phyloP scores from a whole-genome alignment of 1,140 invertebrate genomes.

The Conus betulinus region DNA sequence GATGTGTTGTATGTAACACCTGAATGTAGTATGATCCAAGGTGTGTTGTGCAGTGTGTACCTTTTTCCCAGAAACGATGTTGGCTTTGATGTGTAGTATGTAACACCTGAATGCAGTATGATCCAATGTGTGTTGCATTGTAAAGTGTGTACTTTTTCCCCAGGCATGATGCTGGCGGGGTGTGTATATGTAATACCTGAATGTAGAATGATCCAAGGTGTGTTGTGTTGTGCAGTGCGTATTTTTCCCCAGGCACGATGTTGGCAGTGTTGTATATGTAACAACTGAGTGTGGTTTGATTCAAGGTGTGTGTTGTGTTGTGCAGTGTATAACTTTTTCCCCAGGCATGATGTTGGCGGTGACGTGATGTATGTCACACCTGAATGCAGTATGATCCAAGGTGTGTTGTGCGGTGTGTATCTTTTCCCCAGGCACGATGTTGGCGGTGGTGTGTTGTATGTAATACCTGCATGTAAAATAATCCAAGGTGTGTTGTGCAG shows the following conservation, averaged over 20 bases:
- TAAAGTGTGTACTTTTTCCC: not conserved
- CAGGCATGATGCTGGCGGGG: too few species aligned
- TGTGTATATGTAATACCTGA: too few species aligned
- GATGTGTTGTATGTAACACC: not conserved
- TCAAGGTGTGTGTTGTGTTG: slow-evolving; percentile 10
- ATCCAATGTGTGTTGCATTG: too few species aligned
- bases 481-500: too few species aligned
- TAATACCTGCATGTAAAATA: too few species aligned
- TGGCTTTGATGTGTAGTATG: too few species aligned
- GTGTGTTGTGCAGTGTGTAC: not conserved
- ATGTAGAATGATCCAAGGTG: too few species aligned
- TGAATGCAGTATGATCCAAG: too few species aligned
- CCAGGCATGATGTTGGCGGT: slow-evolving; percentile 57
- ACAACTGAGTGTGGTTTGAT: not conserved
- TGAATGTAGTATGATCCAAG: not conserved
- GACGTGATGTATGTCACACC: slow-evolving; percentile 36
- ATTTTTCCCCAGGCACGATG: not conserved
- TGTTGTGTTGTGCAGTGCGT: not conserved
- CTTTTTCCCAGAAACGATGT: too few species aligned
- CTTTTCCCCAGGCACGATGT: too few species aligned
- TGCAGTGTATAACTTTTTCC: slow-evolving; percentile 74
- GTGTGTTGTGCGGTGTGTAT: not conserved
- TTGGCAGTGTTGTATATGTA: not conserved
- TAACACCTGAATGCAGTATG: too few species aligned
- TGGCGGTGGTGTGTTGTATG: too few species aligned